Base-by-base conservation (phyloP, 2,888 invertebrate genomes). In the Odontothrips loti region DNA sequence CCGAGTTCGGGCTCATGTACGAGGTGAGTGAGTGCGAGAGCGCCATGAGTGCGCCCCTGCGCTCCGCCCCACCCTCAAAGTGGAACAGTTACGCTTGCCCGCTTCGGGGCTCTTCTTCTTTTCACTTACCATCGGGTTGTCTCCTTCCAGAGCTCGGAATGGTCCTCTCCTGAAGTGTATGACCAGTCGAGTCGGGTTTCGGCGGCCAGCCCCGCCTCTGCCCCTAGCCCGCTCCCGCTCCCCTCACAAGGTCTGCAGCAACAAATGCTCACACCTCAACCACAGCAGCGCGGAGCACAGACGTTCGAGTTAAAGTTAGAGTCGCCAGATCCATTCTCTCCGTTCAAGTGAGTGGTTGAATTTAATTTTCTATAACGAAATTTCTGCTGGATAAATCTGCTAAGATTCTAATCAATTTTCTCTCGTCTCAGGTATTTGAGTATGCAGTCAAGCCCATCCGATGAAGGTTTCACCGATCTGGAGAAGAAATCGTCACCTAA, bases 131-230 rank as follows among this genome's bases (percentile, higher is more conserved):
- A 12, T 48, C 20, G 58, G 58, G 15, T 58, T 58, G 20, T 43
- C 34, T 75, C 27, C 12, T 75, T 75, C 10, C 27, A 75, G 68
- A 75, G 68, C 68, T 75, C 68, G 4, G 68, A 75, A 27, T 75
- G 68, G 68, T 75, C 68, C 23, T 75, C 68, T 10, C 81, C 84
- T 3, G 48, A 82, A 47, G 10, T 84, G 27, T 85, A 86, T 27
- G 86, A 87, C 8, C 86, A 85, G n/a, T 84, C 83, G 43, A 84
- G 84, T 80, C 85, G 84, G 81, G 84, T 81, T 80, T 82, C 81
- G 29, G 79, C 82, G 47, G 82, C 80, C 58, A 84, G 84, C 20
- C 27, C 82, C 17, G 80, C 82, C 23, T 82, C 58, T 12, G 68
- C 27, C 8, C 23, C 23, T 1, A 75, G 68, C 27, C 68, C 68